These are phyloP conservation scores for Penelope pileata DNA, from an alignment of 2,113 vertebrate genomes.

Conservation along the genomic window DNA sequence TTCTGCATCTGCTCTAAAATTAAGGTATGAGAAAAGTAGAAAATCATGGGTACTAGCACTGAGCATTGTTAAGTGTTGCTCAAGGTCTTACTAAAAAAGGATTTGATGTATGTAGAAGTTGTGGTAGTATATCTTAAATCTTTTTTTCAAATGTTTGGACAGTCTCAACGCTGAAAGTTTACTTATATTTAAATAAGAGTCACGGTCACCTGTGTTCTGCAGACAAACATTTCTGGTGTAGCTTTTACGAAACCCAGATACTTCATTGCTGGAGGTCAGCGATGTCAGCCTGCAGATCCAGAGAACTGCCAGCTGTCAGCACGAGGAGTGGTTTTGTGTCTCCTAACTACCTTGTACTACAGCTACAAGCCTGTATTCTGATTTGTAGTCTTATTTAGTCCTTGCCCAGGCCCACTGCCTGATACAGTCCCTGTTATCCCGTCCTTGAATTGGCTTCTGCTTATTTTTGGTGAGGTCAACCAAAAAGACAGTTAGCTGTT, in stretches of 20 bases:
- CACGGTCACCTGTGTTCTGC: background rate
- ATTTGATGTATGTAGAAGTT: background rate
- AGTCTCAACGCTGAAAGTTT: background rate
- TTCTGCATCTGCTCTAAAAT: background rate
- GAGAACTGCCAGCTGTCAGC: background rate
- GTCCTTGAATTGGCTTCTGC: background rate
- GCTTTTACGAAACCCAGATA: background rate
- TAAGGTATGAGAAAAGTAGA: background rate
- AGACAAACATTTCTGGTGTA: background rate
- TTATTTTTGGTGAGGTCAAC: background rate
- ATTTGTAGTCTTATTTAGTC: background rate
- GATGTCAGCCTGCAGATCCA: background rate
- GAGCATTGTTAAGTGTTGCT: background rate
- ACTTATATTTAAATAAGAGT: background rate
- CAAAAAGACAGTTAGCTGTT: background rate
- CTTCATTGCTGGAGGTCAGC: background rate
- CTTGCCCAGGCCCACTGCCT: background rate
- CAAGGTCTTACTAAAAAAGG: background rate
- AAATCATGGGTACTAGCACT: no score
- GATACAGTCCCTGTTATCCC: fast-evolving
- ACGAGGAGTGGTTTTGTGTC: background rate
- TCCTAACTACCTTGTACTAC: background rate
- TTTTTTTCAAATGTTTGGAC: background rate
- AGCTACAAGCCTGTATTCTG: background rate
- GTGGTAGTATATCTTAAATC: background rate